Evolutionary conservation across 1,140 invertebrate species (phyloP), one percentile per base, ranked within the genome.

Genomic region (Rhizoglyphus robini): DNA sequence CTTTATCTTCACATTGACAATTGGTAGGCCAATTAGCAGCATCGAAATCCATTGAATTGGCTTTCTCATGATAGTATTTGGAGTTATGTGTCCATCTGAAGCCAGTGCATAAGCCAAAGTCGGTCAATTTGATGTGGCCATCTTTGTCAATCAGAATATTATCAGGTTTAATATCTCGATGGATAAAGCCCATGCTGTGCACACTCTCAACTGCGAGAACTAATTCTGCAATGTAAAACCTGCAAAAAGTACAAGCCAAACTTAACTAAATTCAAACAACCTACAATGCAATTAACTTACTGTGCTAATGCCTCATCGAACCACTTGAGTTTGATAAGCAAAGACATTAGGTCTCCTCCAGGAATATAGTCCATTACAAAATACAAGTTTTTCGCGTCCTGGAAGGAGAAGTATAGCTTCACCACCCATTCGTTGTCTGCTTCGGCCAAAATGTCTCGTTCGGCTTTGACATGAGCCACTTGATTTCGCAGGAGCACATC

Each of bases 401-500:
- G 83, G 83, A 99, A 99, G 76, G 92, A 96, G 81, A 96, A 99
- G 79, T 93, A 99, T 94, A 99, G 96, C 80, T 96, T 98, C 29
- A 99, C 96, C 51, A 99, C 95, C 96, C 96, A 99, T 73, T 96
- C 90, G 76, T 98, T 95, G 78, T 99, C 96, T 0, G 96, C 96
- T 79, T 99, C 94, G 8, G 97, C 96, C 36, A 99, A 80, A 58
- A 99, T 90, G 76, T 99, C 96, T 66, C 96, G 80, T 79, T 99
- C 96, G 11, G 96, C 96, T 72, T 96, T 82, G 3, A 99, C 96
- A 77, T 99, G 96, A 2, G 96, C 96, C 61, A 98, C 87, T 81
- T 99, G 96, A 80, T 99, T 96, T 74, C 98, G 98, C 76, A 98
- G 94, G 49, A 99, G 79, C 94, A 99, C 99, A 75, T 99, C 96